Percentiles rank a stretch among this genome's conserved stretches.
Conservation (phyloP, 2,113 vertebrate genomes). For the Callopanchax toddi region DNA sequence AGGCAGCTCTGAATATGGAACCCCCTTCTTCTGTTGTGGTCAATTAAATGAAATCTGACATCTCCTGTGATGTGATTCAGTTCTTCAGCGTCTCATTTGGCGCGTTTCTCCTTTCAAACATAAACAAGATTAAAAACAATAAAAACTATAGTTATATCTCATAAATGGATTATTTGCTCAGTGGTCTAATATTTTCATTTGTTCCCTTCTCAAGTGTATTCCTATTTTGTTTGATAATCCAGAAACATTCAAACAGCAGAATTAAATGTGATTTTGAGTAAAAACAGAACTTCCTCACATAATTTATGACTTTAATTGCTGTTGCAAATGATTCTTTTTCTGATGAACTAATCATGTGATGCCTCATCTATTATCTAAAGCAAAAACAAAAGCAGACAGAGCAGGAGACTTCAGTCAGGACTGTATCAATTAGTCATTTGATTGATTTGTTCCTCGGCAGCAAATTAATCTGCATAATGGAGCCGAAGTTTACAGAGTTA, state of each 20-base stretch:
- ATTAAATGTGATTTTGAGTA: background rate
- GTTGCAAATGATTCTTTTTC: background rate
- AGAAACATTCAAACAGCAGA: background rate
- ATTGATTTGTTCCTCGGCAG: background rate
- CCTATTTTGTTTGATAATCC: background rate
- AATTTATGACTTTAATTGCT: background rate
- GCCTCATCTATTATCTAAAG: background rate
- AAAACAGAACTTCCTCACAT: background rate
- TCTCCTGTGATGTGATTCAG: background rate
- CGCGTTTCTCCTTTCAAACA: background rate
- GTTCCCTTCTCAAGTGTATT: background rate
- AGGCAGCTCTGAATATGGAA: constrained; percentile 23
- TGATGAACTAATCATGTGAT: constrained; percentile 1
- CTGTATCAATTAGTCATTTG: background rate
- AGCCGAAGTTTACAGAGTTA: background rate
- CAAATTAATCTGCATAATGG: background rate
- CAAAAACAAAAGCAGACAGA: constrained; percentile 10
- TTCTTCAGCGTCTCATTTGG: background rate
- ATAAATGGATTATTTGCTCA: too few relatives aligned
- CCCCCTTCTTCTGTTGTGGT: constrained; percentile 18
- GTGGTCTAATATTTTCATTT: too few relatives aligned
- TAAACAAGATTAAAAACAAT: background rate
- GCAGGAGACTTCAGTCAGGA: background rate
- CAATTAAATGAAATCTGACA: background rate
- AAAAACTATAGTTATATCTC: background rate